Conservation (phyloP, 1,140 invertebrate species). For the Zaprionus taronus region DNA sequence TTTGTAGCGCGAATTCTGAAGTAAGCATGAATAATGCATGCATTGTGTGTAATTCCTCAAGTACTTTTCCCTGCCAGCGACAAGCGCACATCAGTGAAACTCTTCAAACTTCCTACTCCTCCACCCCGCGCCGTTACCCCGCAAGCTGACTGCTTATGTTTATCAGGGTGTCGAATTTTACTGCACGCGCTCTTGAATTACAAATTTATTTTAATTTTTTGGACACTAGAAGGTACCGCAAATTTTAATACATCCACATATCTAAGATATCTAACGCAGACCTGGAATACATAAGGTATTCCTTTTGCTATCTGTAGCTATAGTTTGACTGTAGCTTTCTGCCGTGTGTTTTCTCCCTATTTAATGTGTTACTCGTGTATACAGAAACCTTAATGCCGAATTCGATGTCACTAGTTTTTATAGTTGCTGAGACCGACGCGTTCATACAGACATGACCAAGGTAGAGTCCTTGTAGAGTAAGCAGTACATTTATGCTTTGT, state of each 20-base stretch:
- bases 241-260: neutral
- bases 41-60: constrained; percentile 81
- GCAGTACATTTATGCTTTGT: too few relatives aligned
- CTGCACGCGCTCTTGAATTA: constrained; percentile 75
- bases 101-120: constrained; percentile 3
- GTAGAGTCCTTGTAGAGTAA: too few relatives aligned
- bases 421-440: neutral
- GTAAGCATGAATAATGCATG: constrained; percentile 82
- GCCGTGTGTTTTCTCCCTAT: too few relatives aligned
- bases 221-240: constrained; percentile 20
- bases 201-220: constrained; percentile 81
- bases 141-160: constrained; percentile 23
- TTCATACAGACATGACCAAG: neutral
- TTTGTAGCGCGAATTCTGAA: constrained; percentile 83
- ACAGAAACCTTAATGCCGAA: neutral
- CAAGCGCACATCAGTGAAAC: constrained; percentile 70
- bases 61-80: constrained; percentile 74
- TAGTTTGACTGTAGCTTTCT: too few relatives aligned
- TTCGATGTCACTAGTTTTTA: neutral
- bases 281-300: too few relatives aligned
- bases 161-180: constrained; percentile 64
- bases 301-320: too few relatives aligned
- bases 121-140: neutral
- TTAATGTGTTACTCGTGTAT: neutral
- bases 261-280: too few relatives aligned